These are phyloP conservation scores for Drosophila triauraria DNA, from an alignment of 1,140 invertebrate species.

Conservation along the genomic window DNA sequence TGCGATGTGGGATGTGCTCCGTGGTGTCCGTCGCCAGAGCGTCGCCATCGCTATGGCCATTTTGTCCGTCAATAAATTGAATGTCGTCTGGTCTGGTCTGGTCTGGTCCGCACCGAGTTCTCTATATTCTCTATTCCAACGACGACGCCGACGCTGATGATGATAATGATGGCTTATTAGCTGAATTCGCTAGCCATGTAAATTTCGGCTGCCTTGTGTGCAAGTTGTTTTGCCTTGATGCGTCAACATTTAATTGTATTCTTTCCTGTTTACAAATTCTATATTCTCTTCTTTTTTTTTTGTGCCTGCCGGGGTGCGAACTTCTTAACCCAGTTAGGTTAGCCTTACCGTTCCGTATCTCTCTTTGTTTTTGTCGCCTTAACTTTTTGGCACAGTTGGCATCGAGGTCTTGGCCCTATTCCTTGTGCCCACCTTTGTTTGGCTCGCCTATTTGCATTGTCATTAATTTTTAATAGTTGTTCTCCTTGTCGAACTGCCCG, in stretches of 20 bases:
- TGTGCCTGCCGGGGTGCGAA: slow-evolving; percentile 59
- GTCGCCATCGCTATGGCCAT: slow-evolving; percentile 56
- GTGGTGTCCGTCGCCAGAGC: slow-evolving; percentile 54
- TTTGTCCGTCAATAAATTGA: slow-evolving; percentile 81
- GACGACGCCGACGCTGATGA: slow-evolving; percentile 5
- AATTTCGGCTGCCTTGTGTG: slow-evolving; percentile 60
- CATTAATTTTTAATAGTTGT: slow-evolving; percentile 80
- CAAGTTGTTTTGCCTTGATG: slow-evolving; percentile 55
- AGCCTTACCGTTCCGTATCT: slow-evolving; percentile 21
- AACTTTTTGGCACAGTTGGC: slow-evolving; percentile 70
- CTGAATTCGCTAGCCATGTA: slow-evolving; percentile 63
- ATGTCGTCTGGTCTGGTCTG: slow-evolving; percentile 60
- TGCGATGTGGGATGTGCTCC: slow-evolving; percentile 8
- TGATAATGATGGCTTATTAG: slow-evolving; percentile 72
- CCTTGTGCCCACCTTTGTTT: slow-evolving; percentile 64
- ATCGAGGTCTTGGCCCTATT: slow-evolving; percentile 56
- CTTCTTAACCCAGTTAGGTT: slow-evolving; percentile 69
- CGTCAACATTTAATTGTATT: slow-evolving; percentile 50
- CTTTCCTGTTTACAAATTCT: slow-evolving; percentile 48
- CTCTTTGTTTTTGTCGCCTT: slow-evolving; percentile 22
- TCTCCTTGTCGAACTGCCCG: slow-evolving; percentile 51
- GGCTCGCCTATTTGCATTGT: slow-evolving; percentile 69
- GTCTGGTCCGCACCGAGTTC: slow-evolving; percentile 4
- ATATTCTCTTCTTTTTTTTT: slow-evolving; percentile 6
- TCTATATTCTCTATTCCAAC: slow-evolving; percentile 14